Evolutionary conservation across 2,888 invertebrate species (phyloP).

Genomic region (Pyrrhosoma nymphula): DNA sequence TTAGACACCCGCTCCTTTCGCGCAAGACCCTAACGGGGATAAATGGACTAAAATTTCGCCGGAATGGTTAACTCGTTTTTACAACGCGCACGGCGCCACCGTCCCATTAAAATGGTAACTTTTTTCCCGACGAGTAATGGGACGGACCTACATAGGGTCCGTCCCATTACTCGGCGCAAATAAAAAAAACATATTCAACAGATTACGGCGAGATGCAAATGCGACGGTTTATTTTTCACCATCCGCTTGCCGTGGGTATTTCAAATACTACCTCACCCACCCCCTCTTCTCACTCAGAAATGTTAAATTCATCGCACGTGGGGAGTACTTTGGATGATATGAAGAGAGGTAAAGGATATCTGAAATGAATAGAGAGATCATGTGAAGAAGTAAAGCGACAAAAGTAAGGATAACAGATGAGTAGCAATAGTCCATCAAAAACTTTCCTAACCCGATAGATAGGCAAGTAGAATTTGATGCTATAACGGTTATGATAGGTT

Average conservation of each 20-base stretch:
- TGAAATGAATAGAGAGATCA: too few relatives aligned
- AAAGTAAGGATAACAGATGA: too few relatives aligned
- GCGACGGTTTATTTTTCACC: neutral
- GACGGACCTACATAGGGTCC: neutral
- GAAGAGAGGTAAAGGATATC: too few relatives aligned
- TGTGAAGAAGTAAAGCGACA: too few relatives aligned
- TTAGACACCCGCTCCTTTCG: neutral
- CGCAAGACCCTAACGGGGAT: neutral
- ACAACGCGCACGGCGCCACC: neutral
- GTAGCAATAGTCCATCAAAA: too few relatives aligned
- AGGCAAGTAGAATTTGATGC: too few relatives aligned
- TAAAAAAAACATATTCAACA: neutral
- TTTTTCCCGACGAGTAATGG: neutral
- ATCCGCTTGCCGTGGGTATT: neutral
- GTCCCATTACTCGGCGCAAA: too few relatives aligned
- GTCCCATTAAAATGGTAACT: neutral
- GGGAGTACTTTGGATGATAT: too few relatives aligned
- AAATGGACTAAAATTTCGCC: neutral
- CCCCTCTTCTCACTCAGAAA: neutral
- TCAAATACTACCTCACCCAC: neutral
- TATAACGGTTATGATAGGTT: too few relatives aligned
- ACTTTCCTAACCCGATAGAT: too few relatives aligned
- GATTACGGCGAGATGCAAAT: slow-evolving; percentile 8
- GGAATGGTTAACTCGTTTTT: neutral
- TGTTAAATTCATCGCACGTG: neutral